Evolutionary conservation across 2,888 invertebrate species (phyloP).

Genomic region (Epicampocera succincta): DNA sequence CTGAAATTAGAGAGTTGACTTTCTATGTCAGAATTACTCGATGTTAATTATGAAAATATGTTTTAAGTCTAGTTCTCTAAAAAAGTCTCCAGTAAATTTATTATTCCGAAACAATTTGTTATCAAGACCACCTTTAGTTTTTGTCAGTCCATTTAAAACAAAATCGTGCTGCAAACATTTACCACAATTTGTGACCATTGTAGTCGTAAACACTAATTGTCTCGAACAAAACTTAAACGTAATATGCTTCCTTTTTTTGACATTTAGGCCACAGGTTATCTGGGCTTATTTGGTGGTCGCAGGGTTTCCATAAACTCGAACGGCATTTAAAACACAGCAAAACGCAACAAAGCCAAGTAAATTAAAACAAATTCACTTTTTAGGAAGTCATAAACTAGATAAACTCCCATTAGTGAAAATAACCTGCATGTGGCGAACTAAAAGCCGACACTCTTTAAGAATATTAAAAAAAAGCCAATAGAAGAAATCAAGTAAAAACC

Average conservation of each 20-base stretch:
- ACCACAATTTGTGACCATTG: slow-evolving; percentile 58
- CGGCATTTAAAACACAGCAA: slow-evolving; percentile 15
- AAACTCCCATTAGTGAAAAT: slow-evolving; percentile 62
- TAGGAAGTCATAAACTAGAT: slow-evolving; percentile 69
- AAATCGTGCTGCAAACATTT: slow-evolving; percentile 61
- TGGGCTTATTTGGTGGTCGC: slow-evolving; percentile 56
- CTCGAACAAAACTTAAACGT: slow-evolving; percentile 26
- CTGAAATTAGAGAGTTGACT: too few relatives aligned
- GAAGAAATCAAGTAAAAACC: slow-evolving; percentile 33
- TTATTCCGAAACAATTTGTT: slow-evolving; percentile 37
- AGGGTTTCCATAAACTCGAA: slow-evolving; percentile 15
- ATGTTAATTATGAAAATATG: too few relatives aligned
- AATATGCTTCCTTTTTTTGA: slow-evolving; percentile 27
- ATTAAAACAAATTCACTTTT: slow-evolving; percentile 49
- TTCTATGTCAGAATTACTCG: too few relatives aligned
- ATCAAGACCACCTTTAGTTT: slow-evolving; percentile 64
- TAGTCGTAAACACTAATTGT: slow-evolving; percentile 65
- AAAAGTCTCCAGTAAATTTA: too few relatives aligned
- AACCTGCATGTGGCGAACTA: slow-evolving; percentile 31
- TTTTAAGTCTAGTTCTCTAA: too few relatives aligned
- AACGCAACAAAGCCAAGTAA: slow-evolving; percentile 23
- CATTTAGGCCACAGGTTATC: slow-evolving; percentile 46
- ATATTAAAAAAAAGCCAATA: not conserved
- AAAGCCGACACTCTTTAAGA: not conserved
- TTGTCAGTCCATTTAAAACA: slow-evolving; percentile 6